Evolutionary conservation across 2,797 vertebrate genomes (phyloP), one percentile per base, ranked within the genome.

Genomic region (Oryzias sinensis): DNA sequence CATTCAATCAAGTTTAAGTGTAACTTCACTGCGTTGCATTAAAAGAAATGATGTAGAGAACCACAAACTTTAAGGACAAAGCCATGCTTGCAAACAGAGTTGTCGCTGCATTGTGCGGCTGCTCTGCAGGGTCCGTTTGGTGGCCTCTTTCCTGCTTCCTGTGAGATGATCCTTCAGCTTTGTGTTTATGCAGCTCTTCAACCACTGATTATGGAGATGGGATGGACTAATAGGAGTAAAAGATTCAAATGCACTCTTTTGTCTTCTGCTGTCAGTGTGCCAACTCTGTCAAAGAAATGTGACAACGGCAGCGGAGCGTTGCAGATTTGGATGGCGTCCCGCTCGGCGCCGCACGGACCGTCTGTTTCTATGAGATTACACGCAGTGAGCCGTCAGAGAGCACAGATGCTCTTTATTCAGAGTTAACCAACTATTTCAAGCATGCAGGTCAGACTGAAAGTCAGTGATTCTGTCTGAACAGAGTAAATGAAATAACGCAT

Each of bases 161-260:
- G 53, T 42, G 61, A 66, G 63, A 65, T 40, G 62, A 68, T 63
- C 70, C 70, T 76, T 53, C 25, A 79, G 80, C 80, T 68, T 70
- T 57, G 56, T 78, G 63, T 83, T 69, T 70, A 72, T 52, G 77
- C 76, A 75, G 68, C 76, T 74, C 55, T 70, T 33, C 65, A 76
- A 76, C 65, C 46, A 77, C 77, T 72, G 69, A 64, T 81, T 80
- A 78, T 63, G 44, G 81, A 83, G 80, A 81, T 80, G 66, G 51
- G 64, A 74, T 74, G 27, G 27, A 27, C 6, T 27, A 27, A 27
- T 33, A 33, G 70, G 53, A 72, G 53, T 53, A 24, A 52, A 57
- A 13, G 56, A 53, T 59, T 63, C 49, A 44, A 43, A 67, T 46
- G 17, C 49, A 4, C 20, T 62, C 76, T 61, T 49, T 48, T 50